Evolutionary conservation across 2,113 vertebrate species (phyloP).

Genomic region (Cranoglanis bouderius): DNA sequence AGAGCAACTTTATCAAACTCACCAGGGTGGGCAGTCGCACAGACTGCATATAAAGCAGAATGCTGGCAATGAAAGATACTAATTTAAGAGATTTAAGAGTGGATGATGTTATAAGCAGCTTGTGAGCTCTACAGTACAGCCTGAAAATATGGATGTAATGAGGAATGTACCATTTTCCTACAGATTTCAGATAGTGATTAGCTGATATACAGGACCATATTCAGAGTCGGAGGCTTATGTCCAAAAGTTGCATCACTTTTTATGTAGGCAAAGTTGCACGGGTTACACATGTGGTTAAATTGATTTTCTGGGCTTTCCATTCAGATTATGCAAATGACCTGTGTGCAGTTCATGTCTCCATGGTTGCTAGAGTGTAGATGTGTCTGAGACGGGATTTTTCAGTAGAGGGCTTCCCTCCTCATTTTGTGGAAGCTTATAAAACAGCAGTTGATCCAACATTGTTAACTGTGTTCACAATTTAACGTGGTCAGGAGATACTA

Average conservation of each 20-base stretch:
- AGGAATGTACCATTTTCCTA: not conserved
- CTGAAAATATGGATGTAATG: conserved; percentile 15
- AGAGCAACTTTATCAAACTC: conserved; percentile 38
- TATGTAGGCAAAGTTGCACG: not conserved
- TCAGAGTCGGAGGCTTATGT: not conserved
- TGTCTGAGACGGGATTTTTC: not conserved
- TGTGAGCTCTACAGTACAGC: conserved; percentile 5
- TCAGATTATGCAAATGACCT: not conserved
- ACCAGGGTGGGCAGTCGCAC: not conserved
- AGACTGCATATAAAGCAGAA: conserved; percentile 18
- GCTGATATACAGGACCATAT: not conserved
- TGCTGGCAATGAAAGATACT: conserved; percentile 14
- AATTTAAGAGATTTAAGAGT: conserved; percentile 30
- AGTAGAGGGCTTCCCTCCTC: not conserved
- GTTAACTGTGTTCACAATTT: not conserved
- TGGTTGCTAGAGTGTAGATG: not conserved
- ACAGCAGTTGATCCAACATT: not conserved
- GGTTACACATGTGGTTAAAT: not conserved
- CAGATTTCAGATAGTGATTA: conserved; percentile 2
- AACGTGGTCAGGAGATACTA: not conserved
- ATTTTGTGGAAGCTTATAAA: not conserved
- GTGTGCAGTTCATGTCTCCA: not conserved
- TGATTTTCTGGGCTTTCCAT: not conserved
- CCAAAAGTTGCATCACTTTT: not conserved
- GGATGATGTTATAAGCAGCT: conserved; percentile 18